Evolutionary conservation across 2,888 invertebrate species (phyloP), one percentile per base, ranked within the genome.

Genomic region (Oscheius onirici): DNA sequence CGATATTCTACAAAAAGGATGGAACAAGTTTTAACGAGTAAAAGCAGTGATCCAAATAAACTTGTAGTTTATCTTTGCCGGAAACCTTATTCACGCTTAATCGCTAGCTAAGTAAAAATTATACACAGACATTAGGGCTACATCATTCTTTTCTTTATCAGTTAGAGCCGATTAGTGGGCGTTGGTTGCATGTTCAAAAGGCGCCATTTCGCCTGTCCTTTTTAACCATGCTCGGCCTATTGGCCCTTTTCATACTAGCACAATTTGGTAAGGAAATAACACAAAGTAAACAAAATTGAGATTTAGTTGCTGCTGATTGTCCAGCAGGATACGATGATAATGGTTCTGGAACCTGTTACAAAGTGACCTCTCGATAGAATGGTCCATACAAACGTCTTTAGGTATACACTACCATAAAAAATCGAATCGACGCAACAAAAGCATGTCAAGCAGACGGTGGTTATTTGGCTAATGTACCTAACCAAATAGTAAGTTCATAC

Each of bases 151-250:
- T 26, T 55, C 54, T 26, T 46, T 61, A 61, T 61, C 61, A 44
- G n/a, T 34, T 1, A 60, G 34, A 61, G 44, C 61, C 44, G 61
- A 61, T 61, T 61, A 61, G 61, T 26, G 61, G 61, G 61, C 61
- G 61, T 61, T 61, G 43, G 44, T 44, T 61, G 40, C 28, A 13
- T 28, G n/a, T 28, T 44, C 46, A 61, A 61, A 61, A 44, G 61
- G 61, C 17, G 41, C 34, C 22, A n/a, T 40, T 58, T 41, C 17
- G n/a, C n/a, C 17, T 28, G 40, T 58, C 20, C 5, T 40, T n/a
- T 40, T 8, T n/a, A 41, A 20, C 10, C 40, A 58, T 58, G 58
- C 41, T 34, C 40, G 0, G 10, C 10, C 58, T 49, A 17, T 22
- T 49, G 17, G 17, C 17, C n/a, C 22, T 49, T 49, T 1, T 22